A percentile compares a stretch with the other conserved stretches of the same genome.
phyloP scores from a whole-genome alignment of 1,140 invertebrate genomes.

The Brachystomella parvula region DNA sequence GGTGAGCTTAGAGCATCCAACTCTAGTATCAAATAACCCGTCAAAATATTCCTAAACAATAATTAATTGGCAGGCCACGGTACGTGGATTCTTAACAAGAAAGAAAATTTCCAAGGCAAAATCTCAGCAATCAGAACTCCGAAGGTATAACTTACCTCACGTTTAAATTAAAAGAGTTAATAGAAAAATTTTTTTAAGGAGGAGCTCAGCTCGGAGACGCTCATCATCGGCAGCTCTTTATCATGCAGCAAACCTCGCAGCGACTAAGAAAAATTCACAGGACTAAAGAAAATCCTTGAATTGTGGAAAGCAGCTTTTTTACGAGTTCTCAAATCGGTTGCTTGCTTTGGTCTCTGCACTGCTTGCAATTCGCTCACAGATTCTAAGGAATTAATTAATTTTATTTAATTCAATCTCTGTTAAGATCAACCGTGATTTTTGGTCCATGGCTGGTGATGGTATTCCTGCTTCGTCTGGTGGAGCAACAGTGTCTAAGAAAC shows the following conservation, averaged over 20 bases:
- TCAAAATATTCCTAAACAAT: not conserved
- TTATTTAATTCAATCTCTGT: no score
- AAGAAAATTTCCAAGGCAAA: constrained; percentile 1
- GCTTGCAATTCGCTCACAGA: not conserved
- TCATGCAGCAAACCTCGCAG: not conserved
- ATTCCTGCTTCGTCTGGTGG: no score
- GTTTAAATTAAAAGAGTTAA: not conserved
- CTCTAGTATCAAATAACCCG: not conserved
- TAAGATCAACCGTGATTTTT: no score
- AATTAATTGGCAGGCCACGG: constrained; percentile 53
- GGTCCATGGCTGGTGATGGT: no score
- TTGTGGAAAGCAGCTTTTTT: not conserved
- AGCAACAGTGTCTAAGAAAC: no score
- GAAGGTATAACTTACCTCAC: not conserved
- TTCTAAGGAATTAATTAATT: not conserved
- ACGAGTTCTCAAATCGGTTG: not conserved
- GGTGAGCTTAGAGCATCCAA: not conserved
- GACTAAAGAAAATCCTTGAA: not conserved
- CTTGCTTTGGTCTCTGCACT: not conserved
- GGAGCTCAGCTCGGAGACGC: no score
- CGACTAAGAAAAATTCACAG: not conserved
- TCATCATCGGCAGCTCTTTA: not conserved
- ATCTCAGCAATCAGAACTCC: not conserved
- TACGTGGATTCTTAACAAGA: constrained; percentile 58
- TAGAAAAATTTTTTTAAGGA: not conserved